A percentile compares a stretch with the other conserved stretches of the same genome.
Conservation (phyloP, 92 coral and sea anemone genomes). For the Palythoa heliodiscus region DNA sequence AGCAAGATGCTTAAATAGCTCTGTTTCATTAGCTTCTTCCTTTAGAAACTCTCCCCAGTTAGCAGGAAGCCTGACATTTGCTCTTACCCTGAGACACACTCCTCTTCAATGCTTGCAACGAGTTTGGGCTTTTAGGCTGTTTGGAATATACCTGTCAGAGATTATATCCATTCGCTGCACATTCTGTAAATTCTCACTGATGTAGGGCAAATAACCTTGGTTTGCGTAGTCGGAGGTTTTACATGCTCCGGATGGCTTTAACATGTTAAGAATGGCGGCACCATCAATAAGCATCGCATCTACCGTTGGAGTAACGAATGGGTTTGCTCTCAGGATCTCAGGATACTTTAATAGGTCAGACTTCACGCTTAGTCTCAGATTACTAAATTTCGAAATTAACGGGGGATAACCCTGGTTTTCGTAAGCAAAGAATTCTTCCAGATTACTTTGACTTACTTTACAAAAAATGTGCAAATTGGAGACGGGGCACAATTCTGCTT, state of each 20-base stretch:
- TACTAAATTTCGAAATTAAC: background rate
- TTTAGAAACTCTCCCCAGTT: conserved; percentile 51
- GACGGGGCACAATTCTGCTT: conserved; percentile 51
- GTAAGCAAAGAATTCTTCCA: background rate
- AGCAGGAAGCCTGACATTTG: too few relatives aligned
- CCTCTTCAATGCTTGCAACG: conserved; percentile 52
- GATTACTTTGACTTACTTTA: conserved; percentile 14
- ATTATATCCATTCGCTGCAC: conserved; percentile 39
- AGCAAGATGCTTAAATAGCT: conserved; percentile 48
- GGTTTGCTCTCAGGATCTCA: conserved; percentile 42
- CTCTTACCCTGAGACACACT: conserved; percentile 42
- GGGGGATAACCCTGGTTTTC: too few relatives aligned
- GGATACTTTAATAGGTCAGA: conserved; percentile 44
- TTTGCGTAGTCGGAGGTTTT: conserved; percentile 33
- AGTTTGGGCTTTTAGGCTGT: conserved; percentile 59
- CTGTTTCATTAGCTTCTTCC: conserved; percentile 41
- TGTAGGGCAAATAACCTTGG: conserved; percentile 53
- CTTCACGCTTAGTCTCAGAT: background rate
- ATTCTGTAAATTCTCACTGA: conserved; percentile 45
- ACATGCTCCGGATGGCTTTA: conserved; percentile 49
- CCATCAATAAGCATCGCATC: conserved; percentile 54
- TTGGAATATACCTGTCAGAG: conserved; percentile 41
- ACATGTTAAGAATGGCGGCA: conserved; percentile 51
- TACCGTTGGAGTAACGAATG: conserved; percentile 22
- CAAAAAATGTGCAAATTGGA: too few relatives aligned